Evolutionary conservation across 2,113 vertebrate genomes (phyloP).

Genomic region (Sterna hirundo): DNA sequence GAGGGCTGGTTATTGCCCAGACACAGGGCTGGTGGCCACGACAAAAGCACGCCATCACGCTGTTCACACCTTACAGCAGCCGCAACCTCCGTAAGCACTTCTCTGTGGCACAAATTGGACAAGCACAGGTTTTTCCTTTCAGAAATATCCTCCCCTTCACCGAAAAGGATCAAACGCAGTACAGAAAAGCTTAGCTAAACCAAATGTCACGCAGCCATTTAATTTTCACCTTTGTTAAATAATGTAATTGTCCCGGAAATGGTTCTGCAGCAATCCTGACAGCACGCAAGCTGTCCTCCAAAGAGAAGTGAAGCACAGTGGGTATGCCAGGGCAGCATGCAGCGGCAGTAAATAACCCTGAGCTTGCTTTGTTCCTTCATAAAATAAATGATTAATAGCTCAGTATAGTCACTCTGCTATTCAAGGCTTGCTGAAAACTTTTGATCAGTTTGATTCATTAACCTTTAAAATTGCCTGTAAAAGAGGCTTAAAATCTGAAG

Average conservation of each 20-base stretch:
- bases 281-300: neutral
- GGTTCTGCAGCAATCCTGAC: neutral
- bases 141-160: neutral
- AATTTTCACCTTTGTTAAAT: slow-evolving; percentile 25
- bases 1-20: neutral
- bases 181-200: neutral
- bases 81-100: neutral
- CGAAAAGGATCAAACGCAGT: neutral
- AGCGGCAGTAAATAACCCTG: neutral
- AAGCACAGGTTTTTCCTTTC: neutral
- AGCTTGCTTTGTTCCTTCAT: slow-evolving; percentile 37
- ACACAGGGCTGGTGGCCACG: rapidly evolving
- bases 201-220: slow-evolving; percentile 5
- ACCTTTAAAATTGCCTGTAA: slow-evolving; percentile 7
- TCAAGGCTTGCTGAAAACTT: slow-evolving; percentile 26
- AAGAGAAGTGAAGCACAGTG: slow-evolving; percentile 31
- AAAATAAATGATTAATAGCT: slow-evolving; percentile 64
- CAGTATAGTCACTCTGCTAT: neutral
- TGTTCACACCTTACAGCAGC: neutral
- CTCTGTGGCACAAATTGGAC: neutral
- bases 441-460: slow-evolving; percentile 40
- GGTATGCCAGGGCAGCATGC: slow-evolving; percentile 49
- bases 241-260: slow-evolving; percentile 16
- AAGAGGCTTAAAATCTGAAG: neutral
- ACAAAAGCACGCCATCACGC: neutral